These are phyloP conservation scores for Glareola pratincola DNA, from an alignment of 2,113 vertebrate genomes.

Conservation along the genomic window DNA sequence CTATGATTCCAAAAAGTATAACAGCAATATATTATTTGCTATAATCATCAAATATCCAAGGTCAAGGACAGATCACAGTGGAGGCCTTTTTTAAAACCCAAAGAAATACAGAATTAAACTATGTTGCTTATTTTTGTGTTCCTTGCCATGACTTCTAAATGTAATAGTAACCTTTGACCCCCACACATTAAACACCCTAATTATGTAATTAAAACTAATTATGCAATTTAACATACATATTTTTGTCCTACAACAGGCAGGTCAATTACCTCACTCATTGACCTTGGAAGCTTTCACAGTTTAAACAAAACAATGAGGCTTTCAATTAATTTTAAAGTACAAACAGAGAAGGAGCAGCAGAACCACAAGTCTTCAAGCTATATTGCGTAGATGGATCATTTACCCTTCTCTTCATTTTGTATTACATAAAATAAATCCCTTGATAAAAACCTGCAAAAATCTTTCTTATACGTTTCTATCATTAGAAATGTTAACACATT, in stretches of 20 bases:
- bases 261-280: slow-evolving; percentile 89
- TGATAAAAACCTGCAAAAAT: neutral
- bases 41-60: slow-evolving; percentile 77
- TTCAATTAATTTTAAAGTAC: slow-evolving; percentile 87
- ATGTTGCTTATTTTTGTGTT: slow-evolving; percentile 68
- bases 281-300: slow-evolving; percentile 87
- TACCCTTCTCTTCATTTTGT: neutral
- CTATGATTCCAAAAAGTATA: slow-evolving; percentile 72
- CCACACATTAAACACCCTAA: slow-evolving; percentile 88
- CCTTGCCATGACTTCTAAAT: slow-evolving; percentile 76
- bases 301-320: slow-evolving; percentile 85
- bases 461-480: neutral
- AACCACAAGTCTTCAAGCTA: neutral
- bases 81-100: slow-evolving; percentile 58
- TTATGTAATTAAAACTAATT: slow-evolving; percentile 98
- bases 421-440: neutral
- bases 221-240: slow-evolving; percentile 89
- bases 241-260: slow-evolving; percentile 79
- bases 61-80: slow-evolving; percentile 80
- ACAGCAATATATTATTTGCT: slow-evolving; percentile 62
- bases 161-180: slow-evolving; percentile 89
- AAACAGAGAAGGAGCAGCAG: slow-evolving; percentile 61
- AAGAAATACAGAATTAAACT: slow-evolving; percentile 68
- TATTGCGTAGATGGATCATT: neutral
- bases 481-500: neutral